Evolutionary conservation across 2,888 invertebrate genomes (phyloP).

Genomic region (Sphaerophoria taeniata): DNA sequence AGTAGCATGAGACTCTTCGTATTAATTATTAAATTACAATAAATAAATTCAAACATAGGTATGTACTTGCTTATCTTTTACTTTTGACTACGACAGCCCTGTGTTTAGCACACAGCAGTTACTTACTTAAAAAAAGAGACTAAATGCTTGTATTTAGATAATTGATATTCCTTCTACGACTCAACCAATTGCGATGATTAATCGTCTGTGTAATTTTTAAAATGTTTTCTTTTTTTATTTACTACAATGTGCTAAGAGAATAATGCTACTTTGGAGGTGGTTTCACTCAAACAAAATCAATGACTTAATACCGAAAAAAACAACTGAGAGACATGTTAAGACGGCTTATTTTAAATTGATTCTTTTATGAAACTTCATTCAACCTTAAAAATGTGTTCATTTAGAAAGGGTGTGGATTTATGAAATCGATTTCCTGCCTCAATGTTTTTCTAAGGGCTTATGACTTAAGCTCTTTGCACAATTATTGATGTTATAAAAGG

Average conservation of each 20-base stretch:
- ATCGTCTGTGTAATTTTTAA: constrained; percentile 53
- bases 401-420: neutral
- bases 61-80: neutral
- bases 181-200: constrained; percentile 43
- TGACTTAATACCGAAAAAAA: neutral
- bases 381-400: constrained; percentile 14
- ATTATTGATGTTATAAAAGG: too few relatives aligned
- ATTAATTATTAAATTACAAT: too few relatives aligned
- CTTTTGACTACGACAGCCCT: neutral
- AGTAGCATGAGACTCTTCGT: too few relatives aligned
- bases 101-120: neutral
- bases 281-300: neutral
- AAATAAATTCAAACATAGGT: too few relatives aligned
- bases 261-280: neutral
- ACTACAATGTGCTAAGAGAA: constrained; percentile 4
- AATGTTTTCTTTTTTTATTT: constrained; percentile 4
- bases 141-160: constrained; percentile 26
- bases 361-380: constrained; percentile 32
- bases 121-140: constrained; percentile 2
- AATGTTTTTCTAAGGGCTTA: too few relatives aligned
- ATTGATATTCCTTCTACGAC: constrained; percentile 59
- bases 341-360: constrained; percentile 23
- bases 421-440: neutral
- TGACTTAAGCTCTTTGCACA: too few relatives aligned
- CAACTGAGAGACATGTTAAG: neutral